A percentile compares a stretch with the other conserved stretches of the same genome.
These are phyloP conservation scores for Otolemur garnettii DNA, from an alignment of 2,113 vertebrate genomes.

Conservation along the genomic window DNA sequence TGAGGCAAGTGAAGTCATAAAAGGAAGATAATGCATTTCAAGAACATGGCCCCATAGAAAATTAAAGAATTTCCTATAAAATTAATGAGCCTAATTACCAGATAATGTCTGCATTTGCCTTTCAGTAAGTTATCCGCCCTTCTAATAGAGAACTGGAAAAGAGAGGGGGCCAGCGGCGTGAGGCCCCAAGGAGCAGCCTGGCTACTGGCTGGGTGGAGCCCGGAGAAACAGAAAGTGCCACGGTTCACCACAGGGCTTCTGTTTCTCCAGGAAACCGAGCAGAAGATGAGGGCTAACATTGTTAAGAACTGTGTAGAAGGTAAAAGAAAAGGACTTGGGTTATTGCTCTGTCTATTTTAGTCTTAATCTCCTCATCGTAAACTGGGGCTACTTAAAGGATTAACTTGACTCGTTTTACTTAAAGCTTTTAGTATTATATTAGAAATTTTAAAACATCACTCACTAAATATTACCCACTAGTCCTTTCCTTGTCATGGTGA, in stretches of 20 bases:
- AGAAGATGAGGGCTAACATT: background rate
- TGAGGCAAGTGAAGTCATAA: conserved; percentile 86
- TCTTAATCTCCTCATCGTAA: background rate
- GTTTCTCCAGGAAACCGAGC: background rate
- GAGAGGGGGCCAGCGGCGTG: background rate
- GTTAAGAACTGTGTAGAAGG: background rate
- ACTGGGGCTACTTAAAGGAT: background rate
- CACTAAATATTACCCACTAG: background rate
- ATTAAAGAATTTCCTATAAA: conserved; percentile 81
- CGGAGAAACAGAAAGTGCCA: background rate
- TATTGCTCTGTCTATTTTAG: background rate
- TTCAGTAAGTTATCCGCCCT: conserved; percentile 58
- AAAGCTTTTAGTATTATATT: background rate
- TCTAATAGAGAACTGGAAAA: background rate
- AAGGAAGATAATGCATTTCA: conserved; percentile 80
- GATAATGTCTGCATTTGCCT: conserved; percentile 65
- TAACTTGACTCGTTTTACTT: background rate
- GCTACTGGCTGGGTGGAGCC: background rate
- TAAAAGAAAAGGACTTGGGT: too few relatives aligned
- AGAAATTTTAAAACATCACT: background rate
- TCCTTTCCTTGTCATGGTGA: background rate
- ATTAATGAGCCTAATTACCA: conserved; percentile 84
- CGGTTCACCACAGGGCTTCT: background rate
- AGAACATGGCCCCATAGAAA: conserved; percentile 84
- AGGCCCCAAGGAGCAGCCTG: background rate